Evolutionary conservation across 2,797 vertebrate species (phyloP), one percentile per base, ranked within the genome.

Genomic region (Choloepus didactylus): DNA sequence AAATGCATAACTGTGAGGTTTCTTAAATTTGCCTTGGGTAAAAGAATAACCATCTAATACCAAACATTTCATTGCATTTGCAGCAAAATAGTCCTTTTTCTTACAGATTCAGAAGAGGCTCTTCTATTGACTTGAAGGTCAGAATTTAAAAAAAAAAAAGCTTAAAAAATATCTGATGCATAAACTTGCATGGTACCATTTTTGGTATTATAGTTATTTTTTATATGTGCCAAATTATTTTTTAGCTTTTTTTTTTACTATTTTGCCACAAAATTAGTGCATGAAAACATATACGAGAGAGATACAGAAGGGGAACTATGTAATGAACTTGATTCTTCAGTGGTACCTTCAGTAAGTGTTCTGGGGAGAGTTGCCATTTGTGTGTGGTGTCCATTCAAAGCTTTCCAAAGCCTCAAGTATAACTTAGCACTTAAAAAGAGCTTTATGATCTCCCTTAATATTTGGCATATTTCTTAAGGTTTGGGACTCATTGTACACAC

Each of bases 21-120:
- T 93, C 49, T 94, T 56, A 97, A 85, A 87, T 94, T 77, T 94
- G 84, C 90, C 82, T 93, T 54, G 95, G 81, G 73, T 51, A 86
- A 95, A 95, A 93, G 27, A 38, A 6, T 56, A 87, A 89, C 31
- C 64, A 87, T 10, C 66, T 72, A 92, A 81, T 89, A 70, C 15
- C 77, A 94, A 97, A 91, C 16, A 77, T 69, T 93, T 91, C 69
- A 49, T 19, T 95, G 10, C 81, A 77, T 49, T 62, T 84, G 38
- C 75, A 93, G 44, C 12, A 59, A 44, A 79, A 31, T 21, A 38
- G 46, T 59, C n/a, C 6, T 51, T 79, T 85, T 44, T 84, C 31
- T 64, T 56, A 12, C 38, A 66, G 9, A 59, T 87, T 46, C 12
- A 88, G 23, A 87, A 85, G 3, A 46, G 64, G 62, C 8, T 93